Base-by-base conservation (phyloP, 2,888 invertebrate genomes). In the Ditula angustiorana region DNA sequence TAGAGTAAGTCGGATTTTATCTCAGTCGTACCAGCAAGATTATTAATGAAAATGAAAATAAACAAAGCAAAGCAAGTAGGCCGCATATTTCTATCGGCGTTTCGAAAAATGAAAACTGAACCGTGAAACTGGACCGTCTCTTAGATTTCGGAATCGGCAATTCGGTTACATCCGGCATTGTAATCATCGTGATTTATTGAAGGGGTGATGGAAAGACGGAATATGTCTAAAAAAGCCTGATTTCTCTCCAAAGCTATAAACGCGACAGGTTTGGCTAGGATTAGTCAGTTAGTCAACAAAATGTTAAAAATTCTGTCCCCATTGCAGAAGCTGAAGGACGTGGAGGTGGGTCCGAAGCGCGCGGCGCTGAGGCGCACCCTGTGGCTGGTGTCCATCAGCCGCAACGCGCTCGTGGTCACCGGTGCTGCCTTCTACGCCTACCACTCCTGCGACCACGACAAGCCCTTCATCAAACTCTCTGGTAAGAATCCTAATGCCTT, bases 391-490 rank as follows among this genome's bases (percentile, higher is more conserved):
- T 96, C 96, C 10, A 96, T 97, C 71, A 94, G 96, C 1, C 94
- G 97, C 69, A 97, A 98, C 88, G 97, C 97, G 13, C 80, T 97
- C 13, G 94, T 96, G 30, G 96, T 98, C 26, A 80, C 96, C 41
- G 83, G 94, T 11, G 94, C 96, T 8, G 93, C 96, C 0, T 68
- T 93, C 1, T 79, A 95, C 69, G 95, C 96, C 0, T 96, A 86
- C 83, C 60, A 83, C 57, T 86, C 93, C 74, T 87, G 92, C 75
- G 93, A 94, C 67, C 85, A 90, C 0, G 83, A 80, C 41, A 76
- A 86, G 0, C 92, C 94, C 13, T 95, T 96, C 1, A 96, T 97
- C 81, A 90, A 92, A 44, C 85, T 95, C n/a, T 94, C 95, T 66
- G 93, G 95, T 83, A 82, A 28, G 11, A 19, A 21, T 5, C 47